Evolutionary conservation across 2,888 invertebrate species (phyloP), one percentile per base, ranked within the genome.

Genomic region (Mimachlamys varia): DNA sequence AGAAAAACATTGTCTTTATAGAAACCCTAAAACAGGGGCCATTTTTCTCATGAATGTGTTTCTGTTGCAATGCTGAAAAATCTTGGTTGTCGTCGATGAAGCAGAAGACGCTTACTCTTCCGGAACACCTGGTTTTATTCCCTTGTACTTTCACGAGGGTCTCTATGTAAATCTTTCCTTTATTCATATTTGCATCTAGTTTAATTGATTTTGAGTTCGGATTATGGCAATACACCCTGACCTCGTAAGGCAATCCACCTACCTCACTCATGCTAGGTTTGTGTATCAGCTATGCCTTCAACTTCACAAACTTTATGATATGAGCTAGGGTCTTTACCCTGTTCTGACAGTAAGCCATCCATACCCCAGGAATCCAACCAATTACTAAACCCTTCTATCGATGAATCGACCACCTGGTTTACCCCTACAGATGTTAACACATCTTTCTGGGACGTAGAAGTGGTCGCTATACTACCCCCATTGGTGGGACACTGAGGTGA

Each of bases 311-410:
- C n/a, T 62, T 22, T 22, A 7, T 1, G 4, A 62, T n/a, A 62
- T n/a, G n/a, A 7, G n/a, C n/a, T n/a, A n/a, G 62, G 62, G 22
- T 22, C 62, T n/a, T 62, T 22, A 22, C 62, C 7, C 22, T 62
- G 62, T n/a, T 62, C 22, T n/a, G n/a, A n/a, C n/a, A 62, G 22
- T 22, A 62, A 62, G n/a, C 62, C 62, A 62, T 62, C 62, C 0
- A 62, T n/a, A 62, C 62, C 62, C 62, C 62, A 62, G 62, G 62
- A 62, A 22, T 62, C 62, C 62, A 22, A 22, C 62, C 62, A 62
- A 62, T 17, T 62, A 62, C n/a, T 62, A 62, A n/a, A 62, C 62
- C 62, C 22, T 2, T 0, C n/a, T n/a, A n/a, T n/a, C n/a, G n/a
- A n/a, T n/a, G n/a, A n/a, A n/a, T n/a, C n/a, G n/a, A n/a, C n/a